Percentiles rank a stretch among this genome's conserved stretches.
These are phyloP conservation scores for Oreochromis spilurus DNA, from an alignment of 2,113 vertebrate species.

Conservation along the genomic window DNA sequence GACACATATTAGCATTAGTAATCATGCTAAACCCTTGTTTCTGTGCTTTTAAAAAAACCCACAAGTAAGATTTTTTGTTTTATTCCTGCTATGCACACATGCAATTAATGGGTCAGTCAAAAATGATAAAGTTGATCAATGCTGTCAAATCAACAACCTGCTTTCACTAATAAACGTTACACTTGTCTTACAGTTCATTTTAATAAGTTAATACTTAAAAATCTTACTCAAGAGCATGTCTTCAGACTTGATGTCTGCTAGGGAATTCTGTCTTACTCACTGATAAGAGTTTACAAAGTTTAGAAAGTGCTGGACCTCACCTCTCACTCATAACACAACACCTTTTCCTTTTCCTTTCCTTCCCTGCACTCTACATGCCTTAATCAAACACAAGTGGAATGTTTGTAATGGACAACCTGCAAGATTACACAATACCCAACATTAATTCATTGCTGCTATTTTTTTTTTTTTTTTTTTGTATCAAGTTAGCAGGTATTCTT, in stretches of 20 bases:
- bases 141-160: neutral
- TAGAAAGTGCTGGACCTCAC: neutral
- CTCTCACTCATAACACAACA: neutral
- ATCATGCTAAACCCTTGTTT: fast-evolving
- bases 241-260: neutral
- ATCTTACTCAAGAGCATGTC: neutral
- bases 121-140: neutral
- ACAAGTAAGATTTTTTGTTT: neutral
- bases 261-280: neutral
- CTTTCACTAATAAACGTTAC: neutral
- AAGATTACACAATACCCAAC: neutral
- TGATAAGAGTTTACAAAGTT: neutral
- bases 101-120: neutral
- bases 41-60: neutral
- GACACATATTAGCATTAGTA: neutral
- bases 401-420: neutral
- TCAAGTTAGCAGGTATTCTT: neutral
- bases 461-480: neutral
- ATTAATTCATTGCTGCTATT: neutral
- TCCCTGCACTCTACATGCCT: neutral
- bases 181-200: neutral
- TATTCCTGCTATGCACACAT: fast-evolving
- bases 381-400: neutral
- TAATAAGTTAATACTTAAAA: neutral
- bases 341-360: neutral